Percentiles rank a stretch among this genome's conserved stretches.
phyloP scores from a whole-genome alignment of 2,113 vertebrate species.

The Silurus asotus region DNA sequence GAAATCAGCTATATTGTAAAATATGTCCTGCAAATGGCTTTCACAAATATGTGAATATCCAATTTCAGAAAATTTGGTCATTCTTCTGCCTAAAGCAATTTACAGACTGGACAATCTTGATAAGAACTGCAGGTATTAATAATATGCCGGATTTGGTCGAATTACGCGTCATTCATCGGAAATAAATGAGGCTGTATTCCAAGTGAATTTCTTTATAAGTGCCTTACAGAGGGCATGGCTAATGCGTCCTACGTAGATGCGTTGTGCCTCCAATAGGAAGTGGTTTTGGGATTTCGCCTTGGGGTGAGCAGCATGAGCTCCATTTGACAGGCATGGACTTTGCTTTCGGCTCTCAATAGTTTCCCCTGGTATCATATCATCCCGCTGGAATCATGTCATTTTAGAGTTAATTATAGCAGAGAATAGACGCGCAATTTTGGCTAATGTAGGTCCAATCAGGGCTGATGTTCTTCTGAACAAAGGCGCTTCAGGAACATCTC shows the following conservation, averaged over 20 bases:
- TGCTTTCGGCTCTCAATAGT: neutral
- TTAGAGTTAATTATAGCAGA: neutral
- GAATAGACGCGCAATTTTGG: neutral
- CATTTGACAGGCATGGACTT: neutral
- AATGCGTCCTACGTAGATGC: neutral
- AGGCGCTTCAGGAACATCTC: neutral
- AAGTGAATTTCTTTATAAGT: neutral
- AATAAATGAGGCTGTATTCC: conserved; percentile 12
- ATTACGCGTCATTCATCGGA: conserved; percentile 29
- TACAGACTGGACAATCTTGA: neutral
- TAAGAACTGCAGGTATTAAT: neutral
- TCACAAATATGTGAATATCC: too few species aligned
- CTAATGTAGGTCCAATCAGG: neutral
- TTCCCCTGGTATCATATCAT: neutral
- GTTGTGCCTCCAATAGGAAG: neutral
- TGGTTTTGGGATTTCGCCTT: neutral
- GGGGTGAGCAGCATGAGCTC: neutral
- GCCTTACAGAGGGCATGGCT: neutral
- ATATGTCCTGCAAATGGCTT: neutral
- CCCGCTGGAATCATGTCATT: too few species aligned
- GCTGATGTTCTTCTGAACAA: neutral
- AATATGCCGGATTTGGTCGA: conserved; percentile 17
- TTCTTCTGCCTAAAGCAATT: neutral
- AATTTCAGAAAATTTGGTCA: too few species aligned
- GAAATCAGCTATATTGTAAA: neutral